These are phyloP conservation scores for Sarcophilus harrisii DNA, from an alignment of 2,797 vertebrate genomes.

Conservation along the genomic window DNA sequence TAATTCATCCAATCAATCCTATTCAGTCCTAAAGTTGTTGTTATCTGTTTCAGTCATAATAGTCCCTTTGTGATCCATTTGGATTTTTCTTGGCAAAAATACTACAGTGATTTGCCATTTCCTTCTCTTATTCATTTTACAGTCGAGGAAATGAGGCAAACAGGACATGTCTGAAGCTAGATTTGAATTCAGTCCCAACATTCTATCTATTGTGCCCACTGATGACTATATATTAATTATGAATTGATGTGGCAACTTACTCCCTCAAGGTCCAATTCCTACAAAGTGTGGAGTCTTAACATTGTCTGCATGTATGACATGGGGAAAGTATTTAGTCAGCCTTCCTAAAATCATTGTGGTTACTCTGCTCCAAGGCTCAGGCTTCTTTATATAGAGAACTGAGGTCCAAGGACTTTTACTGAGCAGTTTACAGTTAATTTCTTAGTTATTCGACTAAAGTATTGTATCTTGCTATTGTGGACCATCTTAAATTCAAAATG, in stretches of 20 bases:
- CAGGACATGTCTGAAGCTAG: not conserved
- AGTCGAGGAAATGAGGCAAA: not conserved
- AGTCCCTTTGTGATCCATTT: not conserved
- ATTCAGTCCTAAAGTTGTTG: not conserved
- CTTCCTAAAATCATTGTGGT: not conserved
- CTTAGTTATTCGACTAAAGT: not conserved
- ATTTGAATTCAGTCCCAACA: not conserved
- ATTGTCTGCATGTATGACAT: not conserved
- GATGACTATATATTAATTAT: not conserved
- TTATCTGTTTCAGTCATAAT: not conserved
- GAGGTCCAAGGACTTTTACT: not conserved
- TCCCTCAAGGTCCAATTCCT: not conserved
- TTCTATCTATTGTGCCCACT: not conserved
- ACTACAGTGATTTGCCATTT: not conserved
- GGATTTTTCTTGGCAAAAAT: not conserved
- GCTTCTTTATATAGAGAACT: not conserved
- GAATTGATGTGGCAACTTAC: not conserved
- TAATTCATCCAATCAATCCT: too few species aligned
- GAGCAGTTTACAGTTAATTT: not conserved
- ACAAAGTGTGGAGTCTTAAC: not conserved
- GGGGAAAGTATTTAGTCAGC: not conserved
- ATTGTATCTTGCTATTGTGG: not conserved
- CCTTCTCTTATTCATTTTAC: not conserved
- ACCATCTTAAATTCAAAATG: not conserved
- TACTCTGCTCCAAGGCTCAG: not conserved